Evolutionary conservation across 2,797 vertebrate species (phyloP).

Genomic region (Oophaga sylvatica): DNA sequence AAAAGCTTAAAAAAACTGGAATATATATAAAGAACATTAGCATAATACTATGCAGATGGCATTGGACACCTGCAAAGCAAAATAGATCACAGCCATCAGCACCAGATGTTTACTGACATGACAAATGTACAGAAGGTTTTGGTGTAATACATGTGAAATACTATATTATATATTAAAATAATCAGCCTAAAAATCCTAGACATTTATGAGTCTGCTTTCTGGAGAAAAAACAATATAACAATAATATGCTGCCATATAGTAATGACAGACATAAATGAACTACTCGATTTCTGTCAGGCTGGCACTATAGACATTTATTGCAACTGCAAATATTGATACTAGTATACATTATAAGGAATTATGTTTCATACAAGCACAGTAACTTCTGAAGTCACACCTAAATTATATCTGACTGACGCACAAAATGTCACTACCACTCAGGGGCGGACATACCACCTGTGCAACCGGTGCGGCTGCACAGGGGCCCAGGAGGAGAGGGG

Average conservation of each 20-base stretch:
- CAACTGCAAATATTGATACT: background rate
- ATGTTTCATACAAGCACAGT: background rate
- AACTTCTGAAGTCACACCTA: background rate
- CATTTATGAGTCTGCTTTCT: background rate
- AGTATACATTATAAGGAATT: background rate
- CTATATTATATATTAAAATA: background rate
- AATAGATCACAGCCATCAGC: background rate
- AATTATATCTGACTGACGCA: background rate
- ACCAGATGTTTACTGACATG: slow-evolving; percentile 23
- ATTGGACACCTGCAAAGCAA: slow-evolving; percentile 12
- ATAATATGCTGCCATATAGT: background rate
- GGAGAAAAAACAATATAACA: background rate
- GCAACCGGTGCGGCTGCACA: too few relatives aligned
- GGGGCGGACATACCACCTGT: too few relatives aligned
- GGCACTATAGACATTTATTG: background rate
- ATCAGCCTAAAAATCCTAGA: background rate
- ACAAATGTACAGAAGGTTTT: background rate
- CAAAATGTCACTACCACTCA: too few relatives aligned
- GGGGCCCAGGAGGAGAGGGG: too few relatives aligned
- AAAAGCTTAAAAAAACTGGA: background rate
- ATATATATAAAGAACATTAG: background rate
- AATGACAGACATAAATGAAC: background rate
- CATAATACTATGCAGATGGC: slow-evolving; percentile 8
- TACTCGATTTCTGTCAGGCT: background rate
- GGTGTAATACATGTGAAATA: background rate